A percentile compares a stretch with the other conserved stretches of the same genome.
Evolutionary conservation across 2,113 vertebrate genomes (phyloP).

Genomic region (Caloenas nicobarica): DNA sequence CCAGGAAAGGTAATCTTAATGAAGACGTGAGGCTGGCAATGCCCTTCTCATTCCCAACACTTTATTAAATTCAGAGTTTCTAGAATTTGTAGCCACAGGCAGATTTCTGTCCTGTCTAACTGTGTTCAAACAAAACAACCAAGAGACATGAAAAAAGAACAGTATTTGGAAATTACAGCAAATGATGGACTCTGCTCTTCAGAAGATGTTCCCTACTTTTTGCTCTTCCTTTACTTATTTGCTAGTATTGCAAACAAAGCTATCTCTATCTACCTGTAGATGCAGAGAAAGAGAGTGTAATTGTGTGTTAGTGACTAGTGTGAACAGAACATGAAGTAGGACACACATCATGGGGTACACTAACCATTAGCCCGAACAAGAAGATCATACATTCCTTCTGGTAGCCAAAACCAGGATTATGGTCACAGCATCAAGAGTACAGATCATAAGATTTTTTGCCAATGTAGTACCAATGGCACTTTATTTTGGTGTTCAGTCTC

Average conservation of each 20-base stretch:
- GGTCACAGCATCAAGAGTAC: rapidly evolving
- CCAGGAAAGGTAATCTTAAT: not conserved
- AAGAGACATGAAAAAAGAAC: not conserved
- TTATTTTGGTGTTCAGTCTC: not conserved
- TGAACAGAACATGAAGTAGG: not conserved
- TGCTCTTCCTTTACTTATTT: not conserved
- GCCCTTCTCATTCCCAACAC: not conserved
- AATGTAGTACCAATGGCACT: not conserved
- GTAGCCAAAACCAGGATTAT: not conserved
- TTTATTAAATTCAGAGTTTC: not conserved
- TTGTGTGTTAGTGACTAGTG: not conserved
- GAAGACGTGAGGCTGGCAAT: not conserved
- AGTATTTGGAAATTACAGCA: not conserved
- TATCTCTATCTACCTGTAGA: not conserved
- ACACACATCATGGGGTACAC: too few relatives aligned
- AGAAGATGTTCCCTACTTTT: not conserved
- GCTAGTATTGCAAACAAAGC: not conserved
- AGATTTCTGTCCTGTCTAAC: not conserved
- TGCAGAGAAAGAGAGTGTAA: not conserved
- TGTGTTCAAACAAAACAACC: not conserved
- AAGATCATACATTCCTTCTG: not conserved
- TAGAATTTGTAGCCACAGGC: not conserved
- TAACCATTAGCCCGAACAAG: not conserved
- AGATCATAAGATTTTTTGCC: not conserved
- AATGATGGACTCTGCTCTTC: not conserved